Conservation (phyloP, 1,140 invertebrate species). For the Coelopa frigida region DNA sequence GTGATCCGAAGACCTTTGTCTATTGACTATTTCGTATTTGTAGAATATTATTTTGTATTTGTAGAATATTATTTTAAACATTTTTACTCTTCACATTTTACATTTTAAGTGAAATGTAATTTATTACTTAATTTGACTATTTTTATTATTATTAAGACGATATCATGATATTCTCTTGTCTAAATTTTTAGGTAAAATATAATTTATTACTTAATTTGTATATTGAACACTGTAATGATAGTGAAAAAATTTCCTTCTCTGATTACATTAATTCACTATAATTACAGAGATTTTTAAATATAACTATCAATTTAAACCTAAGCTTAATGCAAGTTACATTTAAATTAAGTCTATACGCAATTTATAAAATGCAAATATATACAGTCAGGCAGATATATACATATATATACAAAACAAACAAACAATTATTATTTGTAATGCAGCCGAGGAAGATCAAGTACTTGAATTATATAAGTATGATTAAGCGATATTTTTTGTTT, state of each 20-base stretch:
- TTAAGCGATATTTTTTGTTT: background rate
- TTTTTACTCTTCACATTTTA: no score
- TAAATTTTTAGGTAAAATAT: constrained; percentile 1
- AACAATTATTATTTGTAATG: constrained; percentile 1
- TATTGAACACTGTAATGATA: background rate
- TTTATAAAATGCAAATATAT: background rate
- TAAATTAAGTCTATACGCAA: background rate
- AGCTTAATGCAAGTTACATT: background rate
- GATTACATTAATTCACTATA: constrained; percentile 1
- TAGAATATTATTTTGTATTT: no score
- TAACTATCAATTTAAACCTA: background rate
- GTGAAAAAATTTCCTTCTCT: background rate
- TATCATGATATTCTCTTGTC: no score
- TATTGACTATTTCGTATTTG: no score
- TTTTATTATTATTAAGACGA: no score
- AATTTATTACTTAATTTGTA: background rate
- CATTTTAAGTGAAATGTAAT: background rate
- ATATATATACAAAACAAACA: constrained; percentile 3
- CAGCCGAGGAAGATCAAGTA: constrained; percentile 1
- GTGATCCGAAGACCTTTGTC: no score
- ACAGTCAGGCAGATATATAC: background rate
- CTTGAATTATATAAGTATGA: constrained; percentile 6
- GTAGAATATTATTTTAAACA: no score
- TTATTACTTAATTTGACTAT: background rate
- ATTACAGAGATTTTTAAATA: background rate